Percentiles rank a stretch among this genome's conserved stretches.
phyloP scores from a whole-genome alignment of 37 sponge, comb jelly and placozoan species.

The Bolinopsis microptera region DNA sequence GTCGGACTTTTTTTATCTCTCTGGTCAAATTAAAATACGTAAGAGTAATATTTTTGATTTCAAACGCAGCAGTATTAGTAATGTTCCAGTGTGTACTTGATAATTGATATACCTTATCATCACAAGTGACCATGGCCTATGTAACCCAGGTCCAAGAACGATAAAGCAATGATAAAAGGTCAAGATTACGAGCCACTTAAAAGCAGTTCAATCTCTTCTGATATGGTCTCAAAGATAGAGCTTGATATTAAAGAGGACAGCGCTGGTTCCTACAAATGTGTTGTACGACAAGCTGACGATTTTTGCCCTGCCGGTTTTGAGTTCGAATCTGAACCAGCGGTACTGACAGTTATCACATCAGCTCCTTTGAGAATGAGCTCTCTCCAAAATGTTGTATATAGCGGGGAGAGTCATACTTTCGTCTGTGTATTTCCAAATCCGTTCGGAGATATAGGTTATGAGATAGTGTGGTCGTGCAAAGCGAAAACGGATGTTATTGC shows the following conservation, averaged over 20 bases:
- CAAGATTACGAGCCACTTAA: background rate
- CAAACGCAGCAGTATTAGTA: no score
- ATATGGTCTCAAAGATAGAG: background rate
- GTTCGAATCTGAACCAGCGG: background rate
- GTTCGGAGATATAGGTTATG: background rate
- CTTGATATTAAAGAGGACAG: background rate
- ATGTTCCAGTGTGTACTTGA: no score
- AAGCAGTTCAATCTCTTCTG: background rate
- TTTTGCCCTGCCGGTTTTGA: background rate
- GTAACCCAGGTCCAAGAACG: slow-evolving; percentile 2
- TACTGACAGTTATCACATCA: background rate
- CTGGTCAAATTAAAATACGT: no score
- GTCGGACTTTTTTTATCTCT: no score
- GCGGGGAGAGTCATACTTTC: background rate
- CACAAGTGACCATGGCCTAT: no score
- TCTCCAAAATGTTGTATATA: no score
- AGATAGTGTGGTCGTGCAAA: background rate
- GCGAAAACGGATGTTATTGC: background rate
- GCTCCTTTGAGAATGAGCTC: background rate
- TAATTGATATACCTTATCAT: no score
- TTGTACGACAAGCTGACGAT: background rate
- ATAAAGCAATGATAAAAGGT: background rate
- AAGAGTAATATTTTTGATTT: no score
- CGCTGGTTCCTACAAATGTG: background rate
- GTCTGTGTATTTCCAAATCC: background rate